Evolutionary conservation across 1,140 invertebrate species (phyloP).

Genomic region (Solenopsis fugax): DNA sequence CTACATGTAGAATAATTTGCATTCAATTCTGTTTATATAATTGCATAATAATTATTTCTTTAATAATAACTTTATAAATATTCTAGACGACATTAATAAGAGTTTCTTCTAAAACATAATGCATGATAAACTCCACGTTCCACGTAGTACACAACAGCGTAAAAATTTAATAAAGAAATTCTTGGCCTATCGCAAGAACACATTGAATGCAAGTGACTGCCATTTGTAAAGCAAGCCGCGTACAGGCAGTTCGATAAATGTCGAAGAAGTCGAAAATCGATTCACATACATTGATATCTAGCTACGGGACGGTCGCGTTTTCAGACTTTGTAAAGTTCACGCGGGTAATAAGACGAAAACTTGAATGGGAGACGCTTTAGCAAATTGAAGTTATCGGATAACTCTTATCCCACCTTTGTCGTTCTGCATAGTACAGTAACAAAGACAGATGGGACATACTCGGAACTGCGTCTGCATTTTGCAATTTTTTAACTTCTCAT

Average conservation of each 20-base stretch:
- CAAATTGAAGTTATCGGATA: constrained; percentile 61
- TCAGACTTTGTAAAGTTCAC: constrained; percentile 37
- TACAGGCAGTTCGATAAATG: constrained; percentile 51
- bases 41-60: neutral
- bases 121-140: neutral
- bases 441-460: constrained; percentile 48
- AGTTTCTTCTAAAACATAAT: neutral
- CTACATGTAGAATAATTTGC: neutral
- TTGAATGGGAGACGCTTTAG: constrained; percentile 42
- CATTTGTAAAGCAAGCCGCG: constrained; percentile 46
- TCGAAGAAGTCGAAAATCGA: constrained; percentile 24
- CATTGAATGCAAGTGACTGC: neutral
- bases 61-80: neutral
- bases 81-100: neutral
- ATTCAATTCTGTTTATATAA: neutral
- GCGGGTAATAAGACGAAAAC: constrained; percentile 23
- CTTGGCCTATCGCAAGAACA: neutral
- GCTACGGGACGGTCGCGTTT: neutral
- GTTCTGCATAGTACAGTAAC: constrained; percentile 24
- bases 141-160: neutral
- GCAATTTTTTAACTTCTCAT: constrained; percentile 65
- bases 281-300: constrained; percentile 39
- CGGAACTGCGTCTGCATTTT: constrained; percentile 34
- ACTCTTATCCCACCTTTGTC: constrained; percentile 34
- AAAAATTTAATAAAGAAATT: constrained; percentile 44